A percentile compares a stretch with the other conserved stretches of the same genome.
These are phyloP conservation scores for Acrocera orbiculus DNA, from an alignment of 2,888 invertebrate genomes.

Conservation along the genomic window DNA sequence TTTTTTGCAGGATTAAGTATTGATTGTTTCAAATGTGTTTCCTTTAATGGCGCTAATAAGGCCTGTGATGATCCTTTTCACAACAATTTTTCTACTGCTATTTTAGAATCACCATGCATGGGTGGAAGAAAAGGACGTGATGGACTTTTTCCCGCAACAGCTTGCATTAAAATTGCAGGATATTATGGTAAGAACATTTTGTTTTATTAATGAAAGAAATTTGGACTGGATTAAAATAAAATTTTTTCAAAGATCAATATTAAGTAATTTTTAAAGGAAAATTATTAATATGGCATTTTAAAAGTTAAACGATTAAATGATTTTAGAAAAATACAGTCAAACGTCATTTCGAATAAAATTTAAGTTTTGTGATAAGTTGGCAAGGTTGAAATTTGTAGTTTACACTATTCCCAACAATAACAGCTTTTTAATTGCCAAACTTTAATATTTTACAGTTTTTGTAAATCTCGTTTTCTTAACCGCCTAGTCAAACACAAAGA, in stretches of 20 bases:
- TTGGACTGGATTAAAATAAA: not conserved
- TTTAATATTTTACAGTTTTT: too few species aligned
- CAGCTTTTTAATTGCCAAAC: too few species aligned
- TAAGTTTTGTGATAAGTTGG: too few species aligned
- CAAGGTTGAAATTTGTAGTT: too few species aligned
- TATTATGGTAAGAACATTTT: constrained; percentile 71
- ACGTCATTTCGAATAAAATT: too few species aligned
- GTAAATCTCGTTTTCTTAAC: too few species aligned
- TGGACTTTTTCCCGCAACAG: constrained; percentile 90
- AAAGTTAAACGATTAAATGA: not conserved
- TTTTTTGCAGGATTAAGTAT: constrained; percentile 52
- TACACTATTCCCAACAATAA: too few species aligned
- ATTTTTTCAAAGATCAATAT: not conserved
- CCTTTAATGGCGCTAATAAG: constrained; percentile 65
- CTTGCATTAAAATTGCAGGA: constrained; percentile 90
- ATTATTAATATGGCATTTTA: not conserved
- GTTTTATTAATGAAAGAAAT: too few species aligned
- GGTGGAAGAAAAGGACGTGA: constrained; percentile 83
- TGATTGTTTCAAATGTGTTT: constrained; percentile 95
- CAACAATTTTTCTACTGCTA: constrained; percentile 68
- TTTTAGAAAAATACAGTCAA: not conserved
- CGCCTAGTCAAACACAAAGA: too few species aligned
- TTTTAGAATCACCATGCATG: constrained; percentile 82
- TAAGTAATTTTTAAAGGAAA: too few species aligned
- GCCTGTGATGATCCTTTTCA: constrained; percentile 93